Evolutionary conservation across 2,797 vertebrate species (phyloP).

Genomic region (Gymnothorax reevesii): DNA sequence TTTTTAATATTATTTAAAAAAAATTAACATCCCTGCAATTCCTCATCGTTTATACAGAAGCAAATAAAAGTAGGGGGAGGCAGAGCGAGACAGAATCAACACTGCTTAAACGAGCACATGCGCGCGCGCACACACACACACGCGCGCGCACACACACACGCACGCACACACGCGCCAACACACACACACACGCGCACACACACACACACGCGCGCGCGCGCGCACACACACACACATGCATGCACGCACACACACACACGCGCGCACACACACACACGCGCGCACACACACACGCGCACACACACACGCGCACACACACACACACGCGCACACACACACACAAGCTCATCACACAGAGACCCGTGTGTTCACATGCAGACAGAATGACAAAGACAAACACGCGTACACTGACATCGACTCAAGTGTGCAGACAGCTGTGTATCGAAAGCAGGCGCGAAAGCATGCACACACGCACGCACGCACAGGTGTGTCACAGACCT

Average conservation of each 20-base stretch:
- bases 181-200: not conserved
- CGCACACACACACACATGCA: not conserved
- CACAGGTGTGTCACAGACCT: not conserved
- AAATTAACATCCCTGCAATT: too few relatives aligned
- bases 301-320: not conserved
- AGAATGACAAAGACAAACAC: constrained; percentile 31
- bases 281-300: not conserved
- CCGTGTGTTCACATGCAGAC: constrained; percentile 32
- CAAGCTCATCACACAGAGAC: constrained; percentile 11
- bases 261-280: not conserved
- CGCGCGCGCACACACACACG: not conserved
- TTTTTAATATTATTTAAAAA: too few relatives aligned
- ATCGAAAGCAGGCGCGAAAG: not conserved
- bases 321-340: not conserved
- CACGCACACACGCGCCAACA: not conserved
- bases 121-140: not conserved
- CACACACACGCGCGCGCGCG: not conserved
- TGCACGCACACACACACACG: not conserved
- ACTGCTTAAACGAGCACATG: too few relatives aligned
- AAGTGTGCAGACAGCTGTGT: not conserved
- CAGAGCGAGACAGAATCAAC: too few relatives aligned
- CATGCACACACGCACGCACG: constrained; percentile 24
- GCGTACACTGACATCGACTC: constrained; percentile 29
- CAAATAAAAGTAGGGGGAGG: too few relatives aligned
- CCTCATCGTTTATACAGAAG: too few relatives aligned